Conservation (phyloP, 2,888 invertebrate species). For the Drosophila villosipedis region DNA sequence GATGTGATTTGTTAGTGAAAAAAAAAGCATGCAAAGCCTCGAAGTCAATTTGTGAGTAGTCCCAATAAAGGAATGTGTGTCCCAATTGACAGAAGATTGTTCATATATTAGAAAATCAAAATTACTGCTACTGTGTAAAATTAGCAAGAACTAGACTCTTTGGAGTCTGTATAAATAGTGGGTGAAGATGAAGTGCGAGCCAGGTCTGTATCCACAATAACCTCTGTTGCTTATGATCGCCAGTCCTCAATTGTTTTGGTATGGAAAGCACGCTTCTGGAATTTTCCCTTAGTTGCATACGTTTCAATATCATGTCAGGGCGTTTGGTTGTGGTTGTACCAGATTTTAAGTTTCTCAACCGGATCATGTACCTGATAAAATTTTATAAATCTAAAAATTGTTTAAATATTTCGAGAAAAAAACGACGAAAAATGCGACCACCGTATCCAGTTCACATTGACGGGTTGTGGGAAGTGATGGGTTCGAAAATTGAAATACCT, state of each 20-base stretch:
- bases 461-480: slow-evolving; percentile 86
- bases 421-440: not conserved
- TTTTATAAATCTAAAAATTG: not conserved
- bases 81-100: not conserved
- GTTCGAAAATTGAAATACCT: slow-evolving; percentile 94
- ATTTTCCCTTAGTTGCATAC: not conserved
- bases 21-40: not conserved
- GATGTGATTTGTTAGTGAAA: slow-evolving; percentile 51
- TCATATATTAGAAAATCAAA: slow-evolving; percentile 85
- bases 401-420: not conserved
- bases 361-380: slow-evolving; percentile 5
- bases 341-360: slow-evolving; percentile 13
- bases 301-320: not conserved
- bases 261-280: not conserved
- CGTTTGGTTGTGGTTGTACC: slow-evolving; percentile 8
- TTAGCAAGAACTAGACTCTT: slow-evolving; percentile 90
- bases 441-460: slow-evolving; percentile 80
- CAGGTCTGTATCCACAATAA: slow-evolving; percentile 3
- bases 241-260: slow-evolving; percentile 15
- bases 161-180: slow-evolving; percentile 28
- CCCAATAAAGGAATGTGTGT: no score
- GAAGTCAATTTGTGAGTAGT: not conserved
- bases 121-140: slow-evolving; percentile 94
- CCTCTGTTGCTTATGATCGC: slow-evolving; percentile 1
- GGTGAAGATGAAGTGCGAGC: no score